Evolutionary conservation across 2,888 invertebrate species (phyloP), one percentile per base, ranked within the genome.

Genomic region (Cephus nigrinus): DNA sequence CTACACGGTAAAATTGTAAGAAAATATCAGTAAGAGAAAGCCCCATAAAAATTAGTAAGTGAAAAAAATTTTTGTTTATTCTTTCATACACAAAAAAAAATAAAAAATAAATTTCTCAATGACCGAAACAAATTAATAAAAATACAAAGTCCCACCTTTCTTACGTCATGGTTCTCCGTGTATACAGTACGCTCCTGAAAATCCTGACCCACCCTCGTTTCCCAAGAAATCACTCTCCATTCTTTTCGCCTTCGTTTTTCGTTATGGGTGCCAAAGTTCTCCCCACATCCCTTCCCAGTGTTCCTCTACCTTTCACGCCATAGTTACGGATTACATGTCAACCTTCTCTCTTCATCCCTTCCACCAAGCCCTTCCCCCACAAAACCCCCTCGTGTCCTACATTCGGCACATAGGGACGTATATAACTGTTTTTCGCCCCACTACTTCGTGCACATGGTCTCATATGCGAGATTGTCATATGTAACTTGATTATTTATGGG

Each of bases 201-300:
- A 71, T 71, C 30, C 30, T 71, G 71, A 30, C 11, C 30, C 12
- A 31, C 71, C 71, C 31, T 23, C 71, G 71, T 71, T 71, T 71
- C 71, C 71, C 31, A 55, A 55, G 55, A 55, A 55, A 90, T 90
- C 90, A 91, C 92, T 91, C 91, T 91, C 92, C 91, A 91, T 91
- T 91, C 91, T 91, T 90, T 91, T 90, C 91, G 32, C 31, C 31
- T 71, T 30, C 71, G 71, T 71, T 71, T 71, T 71, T 71, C 31
- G 31, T 71, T 71, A 71, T 71, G 71, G 71, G 31, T 32, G 71
- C 71, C 71, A 69, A 11, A 30, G 15, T 71, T 31, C 71, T 15
- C 71, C 31, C 71, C 31, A 32, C 12, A 23, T 32, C 12, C 31
- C 15, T 71, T 71, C 71, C 9, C 32, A 4, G 31, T 55, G 23